Percentiles rank a stretch among this genome's conserved stretches.
These are phyloP conservation scores for Papilio dardanus DNA, from an alignment of 1,140 invertebrate species.

Conservation along the genomic window DNA sequence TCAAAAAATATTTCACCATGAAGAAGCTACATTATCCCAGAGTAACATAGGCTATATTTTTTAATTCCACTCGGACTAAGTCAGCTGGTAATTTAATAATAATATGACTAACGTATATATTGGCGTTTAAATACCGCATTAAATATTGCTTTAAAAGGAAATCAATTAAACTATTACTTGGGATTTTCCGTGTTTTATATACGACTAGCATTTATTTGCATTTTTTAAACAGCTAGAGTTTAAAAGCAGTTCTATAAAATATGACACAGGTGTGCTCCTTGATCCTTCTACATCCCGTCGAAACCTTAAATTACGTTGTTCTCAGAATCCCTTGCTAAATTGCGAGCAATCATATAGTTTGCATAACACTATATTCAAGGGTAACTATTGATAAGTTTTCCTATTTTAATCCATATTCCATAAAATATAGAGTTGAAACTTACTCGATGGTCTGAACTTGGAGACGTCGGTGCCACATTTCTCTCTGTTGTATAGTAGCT, in stretches of 20 bases:
- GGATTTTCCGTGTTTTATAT: neutral
- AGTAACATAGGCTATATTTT: too few species aligned
- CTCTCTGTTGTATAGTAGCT: conserved; percentile 89
- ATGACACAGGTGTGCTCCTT: too few species aligned
- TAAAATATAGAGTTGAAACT: conserved; percentile 69
- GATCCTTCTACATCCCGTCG: too few species aligned
- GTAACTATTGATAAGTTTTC: neutral
- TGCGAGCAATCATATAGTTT: too few species aligned
- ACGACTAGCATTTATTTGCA: neutral
- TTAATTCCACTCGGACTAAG: too few species aligned
- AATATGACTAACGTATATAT: neutral
- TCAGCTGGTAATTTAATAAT: neutral
- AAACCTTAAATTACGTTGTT: too few species aligned
- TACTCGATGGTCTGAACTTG: conserved; percentile 90
- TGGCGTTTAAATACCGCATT: conserved; percentile 20
- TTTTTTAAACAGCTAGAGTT: neutral
- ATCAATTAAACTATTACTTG: neutral
- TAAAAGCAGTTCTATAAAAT: neutral
- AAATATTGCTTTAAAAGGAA: neutral
- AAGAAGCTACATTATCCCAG: too few species aligned
- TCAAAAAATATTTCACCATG: too few species aligned
- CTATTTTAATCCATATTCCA: neutral
- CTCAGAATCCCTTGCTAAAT: too few species aligned
- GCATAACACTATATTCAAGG: neutral
- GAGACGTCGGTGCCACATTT: conserved; percentile 90